These are phyloP conservation scores for Physocephala rufipes DNA, from an alignment of 2,888 invertebrate genomes.

Conservation along the genomic window DNA sequence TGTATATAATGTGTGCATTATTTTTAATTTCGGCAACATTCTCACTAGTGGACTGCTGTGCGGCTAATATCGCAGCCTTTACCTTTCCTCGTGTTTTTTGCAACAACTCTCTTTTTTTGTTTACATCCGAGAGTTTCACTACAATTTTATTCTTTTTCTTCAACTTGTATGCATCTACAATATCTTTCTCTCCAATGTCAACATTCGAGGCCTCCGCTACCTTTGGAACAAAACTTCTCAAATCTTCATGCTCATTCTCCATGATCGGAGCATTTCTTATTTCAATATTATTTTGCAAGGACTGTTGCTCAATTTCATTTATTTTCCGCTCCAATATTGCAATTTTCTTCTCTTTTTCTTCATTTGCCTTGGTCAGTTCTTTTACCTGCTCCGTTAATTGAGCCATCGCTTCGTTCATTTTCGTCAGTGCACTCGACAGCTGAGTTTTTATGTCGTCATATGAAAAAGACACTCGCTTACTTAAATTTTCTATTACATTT, in stretches of 20 bases:
- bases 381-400: neutral
- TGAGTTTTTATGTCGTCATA: slow-evolving; percentile 5
- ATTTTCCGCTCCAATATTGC: neutral
- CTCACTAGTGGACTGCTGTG: neutral
- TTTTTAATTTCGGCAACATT: neutral
- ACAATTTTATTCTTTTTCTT: slow-evolving; percentile 3
- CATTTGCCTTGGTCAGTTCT: neutral
- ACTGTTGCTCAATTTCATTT: slow-evolving; percentile 14
- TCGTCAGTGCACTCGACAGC: neutral
- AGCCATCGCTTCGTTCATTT: neutral
- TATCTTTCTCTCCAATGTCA: neutral
- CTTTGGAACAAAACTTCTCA: neutral
- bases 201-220: neutral
- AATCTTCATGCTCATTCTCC: neutral
- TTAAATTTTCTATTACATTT: neutral
- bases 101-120: neutral
- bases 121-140: neutral
- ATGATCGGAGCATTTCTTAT: neutral
- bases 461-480: neutral
- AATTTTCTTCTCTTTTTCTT: slow-evolving; percentile 7
- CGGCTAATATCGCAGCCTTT: neutral
- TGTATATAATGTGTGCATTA: neutral
- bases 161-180: slow-evolving; percentile 5
- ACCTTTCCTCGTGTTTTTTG: neutral
- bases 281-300: slow-evolving; percentile 9